These are phyloP conservation scores for Drosophila pruinosa DNA, from an alignment of 1,140 invertebrate genomes.

Conservation along the genomic window DNA sequence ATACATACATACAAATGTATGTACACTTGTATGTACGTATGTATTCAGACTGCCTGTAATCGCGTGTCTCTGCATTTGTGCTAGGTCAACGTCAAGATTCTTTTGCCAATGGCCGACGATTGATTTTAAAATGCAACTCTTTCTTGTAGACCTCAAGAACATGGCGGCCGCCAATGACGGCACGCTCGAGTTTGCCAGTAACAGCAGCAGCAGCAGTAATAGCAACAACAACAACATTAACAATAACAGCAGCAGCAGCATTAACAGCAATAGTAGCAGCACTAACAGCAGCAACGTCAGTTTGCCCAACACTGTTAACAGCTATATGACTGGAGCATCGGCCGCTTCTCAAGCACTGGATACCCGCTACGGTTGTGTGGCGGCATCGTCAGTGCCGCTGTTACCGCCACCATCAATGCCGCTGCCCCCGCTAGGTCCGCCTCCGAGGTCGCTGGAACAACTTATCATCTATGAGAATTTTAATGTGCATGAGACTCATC, in stretches of 20 bases:
- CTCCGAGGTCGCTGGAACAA: conserved; percentile 68
- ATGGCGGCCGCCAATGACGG: conserved; percentile 75
- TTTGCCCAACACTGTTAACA: conserved; percentile 33
- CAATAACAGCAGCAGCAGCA: conserved; percentile 28
- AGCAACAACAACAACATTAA: conserved; percentile 34
- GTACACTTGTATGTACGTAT: background rate
- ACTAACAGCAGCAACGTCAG: conserved; percentile 34
- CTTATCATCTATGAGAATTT: conserved; percentile 81
- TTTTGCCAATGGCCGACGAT: background rate
- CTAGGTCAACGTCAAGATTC: conserved; percentile 19
- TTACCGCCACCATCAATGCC: conserved; percentile 33
- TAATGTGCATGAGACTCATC: conserved; percentile 78
- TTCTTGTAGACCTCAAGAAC: conserved; percentile 74
- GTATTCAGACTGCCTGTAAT: conserved; percentile 13
- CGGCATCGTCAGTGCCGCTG: conserved; percentile 24
- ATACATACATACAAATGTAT: background rate
- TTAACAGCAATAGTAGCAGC: conserved; percentile 27
- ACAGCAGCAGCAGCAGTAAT: conserved; percentile 48
- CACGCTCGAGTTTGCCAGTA: conserved; percentile 65
- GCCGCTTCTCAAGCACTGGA: conserved; percentile 34
- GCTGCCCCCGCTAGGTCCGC: conserved; percentile 46
- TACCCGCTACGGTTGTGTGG: conserved; percentile 48
- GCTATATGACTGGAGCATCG: conserved; percentile 46
- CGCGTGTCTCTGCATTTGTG: conserved; percentile 41
- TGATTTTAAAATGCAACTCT: conserved; percentile 40